Percentiles rank a stretch among this genome's conserved stretches.
Evolutionary conservation across 2,888 invertebrate species (phyloP).

Genomic region (Leptopterna dolabrata): DNA sequence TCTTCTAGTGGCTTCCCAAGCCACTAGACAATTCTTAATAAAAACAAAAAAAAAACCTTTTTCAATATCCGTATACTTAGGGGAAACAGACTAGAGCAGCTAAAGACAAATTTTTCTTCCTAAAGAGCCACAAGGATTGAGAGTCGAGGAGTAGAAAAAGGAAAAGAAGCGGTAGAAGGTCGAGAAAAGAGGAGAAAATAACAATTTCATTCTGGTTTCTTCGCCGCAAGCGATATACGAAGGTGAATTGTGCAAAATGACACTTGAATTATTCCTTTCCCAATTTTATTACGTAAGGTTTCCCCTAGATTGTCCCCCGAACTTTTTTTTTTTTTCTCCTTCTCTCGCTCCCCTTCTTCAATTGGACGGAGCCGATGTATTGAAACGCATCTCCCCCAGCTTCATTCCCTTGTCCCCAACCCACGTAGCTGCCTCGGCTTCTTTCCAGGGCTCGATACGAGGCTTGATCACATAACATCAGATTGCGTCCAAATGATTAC

Average conservation of each 20-base stretch:
- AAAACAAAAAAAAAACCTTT: too few relatives aligned
- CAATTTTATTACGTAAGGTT: slow-evolving; percentile 11
- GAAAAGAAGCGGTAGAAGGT: not conserved
- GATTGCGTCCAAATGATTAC: slow-evolving; percentile 3
- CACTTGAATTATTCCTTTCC: slow-evolving; percentile 3
- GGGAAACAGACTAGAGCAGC: not conserved
- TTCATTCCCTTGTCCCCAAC: not conserved
- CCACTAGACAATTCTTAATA: too few relatives aligned
- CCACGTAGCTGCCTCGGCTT: not conserved
- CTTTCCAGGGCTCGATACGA: not conserved
- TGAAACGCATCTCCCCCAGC: not conserved
- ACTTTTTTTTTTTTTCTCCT: not conserved
- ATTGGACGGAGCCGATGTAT: slow-evolving; percentile 6
- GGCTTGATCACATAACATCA: not conserved
- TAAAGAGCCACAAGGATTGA: not conserved
- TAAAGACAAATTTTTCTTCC: not conserved
- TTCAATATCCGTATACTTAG: too few relatives aligned
- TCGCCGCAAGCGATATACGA: not conserved
- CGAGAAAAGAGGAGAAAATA: not conserved
- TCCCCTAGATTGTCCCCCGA: not conserved
- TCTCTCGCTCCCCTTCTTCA: not conserved
- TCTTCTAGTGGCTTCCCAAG: too few relatives aligned
- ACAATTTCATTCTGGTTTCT: not conserved
- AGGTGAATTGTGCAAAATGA: slow-evolving; percentile 3
- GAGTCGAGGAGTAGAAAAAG: not conserved